Base-by-base conservation (phyloP, 2,888 invertebrate species). In the Tenthredo distinguenda region DNA sequence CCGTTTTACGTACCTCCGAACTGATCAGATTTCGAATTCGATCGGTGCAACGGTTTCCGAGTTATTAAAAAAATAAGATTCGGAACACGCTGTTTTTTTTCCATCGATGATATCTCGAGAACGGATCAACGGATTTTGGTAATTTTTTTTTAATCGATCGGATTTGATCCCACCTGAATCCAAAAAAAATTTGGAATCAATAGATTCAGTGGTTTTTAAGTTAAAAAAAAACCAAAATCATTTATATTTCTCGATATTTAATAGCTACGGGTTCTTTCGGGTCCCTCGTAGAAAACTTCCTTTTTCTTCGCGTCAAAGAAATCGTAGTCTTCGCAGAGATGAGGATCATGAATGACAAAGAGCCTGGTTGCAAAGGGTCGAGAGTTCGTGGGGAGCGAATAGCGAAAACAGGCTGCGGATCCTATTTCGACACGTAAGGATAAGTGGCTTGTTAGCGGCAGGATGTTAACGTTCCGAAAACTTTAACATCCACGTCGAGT, bases 361-460 rank as follows among this genome's bases (percentile, higher is more conserved):
- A 77, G 40, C 50, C 26, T 18, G 7, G 31, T 18, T 18, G 50
- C 4, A n/a, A 55, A 31, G 50, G 50, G 77, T 77, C 55, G 77
- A 34, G 47, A 76, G 55, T 26, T 77, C 77, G 77, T 4, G 50
- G 15, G 9, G 31, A 18, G 55, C 40, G 77, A 55, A 34, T 26
- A 62, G 62, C n/a, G 50, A 55, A 77, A 37, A 47, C 47, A 34
- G 83, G 68, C 37, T 15, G 47, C 34, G 62, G 83, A 2, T 83
- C 71, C 40, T 68, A 58, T 83, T 68, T 83, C 83, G 50, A 68
- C 68, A 83, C 83, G 68, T n/a, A 83, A 68, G 83, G 83, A 83
- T 83, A 83, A 83, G 83, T 83, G 81, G 83, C 83, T 83, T 43
- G 83, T 83, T 83, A 83, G 83, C 83, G 34, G 47, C 4, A 83